Conservation (phyloP, 1,140 invertebrate genomes). For the Cecropterus lyciades region DNA sequence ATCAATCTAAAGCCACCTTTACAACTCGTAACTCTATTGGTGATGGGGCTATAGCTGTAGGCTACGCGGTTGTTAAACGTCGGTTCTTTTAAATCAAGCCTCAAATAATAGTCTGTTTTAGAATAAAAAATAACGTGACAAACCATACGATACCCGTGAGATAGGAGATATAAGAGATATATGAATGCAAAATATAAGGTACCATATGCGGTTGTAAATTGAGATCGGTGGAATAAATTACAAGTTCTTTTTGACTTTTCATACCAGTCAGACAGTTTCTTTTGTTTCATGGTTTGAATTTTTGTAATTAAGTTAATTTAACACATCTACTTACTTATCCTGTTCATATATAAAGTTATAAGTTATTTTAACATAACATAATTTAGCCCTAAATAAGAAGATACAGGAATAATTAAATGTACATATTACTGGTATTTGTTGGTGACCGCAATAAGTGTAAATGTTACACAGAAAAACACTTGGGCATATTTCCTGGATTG, state of each 20-base stretch:
- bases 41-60: slow-evolving; percentile 37
- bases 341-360: no score
- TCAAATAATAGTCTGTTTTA: slow-evolving; percentile 42
- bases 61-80: slow-evolving; percentile 38
- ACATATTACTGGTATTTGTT: no score
- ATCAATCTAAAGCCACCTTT: slow-evolving; percentile 29
- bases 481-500: no score
- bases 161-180: slow-evolving; percentile 22
- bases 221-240: slow-evolving; percentile 12
- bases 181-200: slow-evolving; percentile 34
- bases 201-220: slow-evolving; percentile 23
- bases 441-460: no score
- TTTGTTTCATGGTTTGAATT: no score
- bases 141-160: slow-evolving; percentile 30
- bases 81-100: slow-evolving; percentile 44
- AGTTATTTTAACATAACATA: no score
- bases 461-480: no score
- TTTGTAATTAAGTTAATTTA: no score
- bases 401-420: no score
- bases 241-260: slow-evolving; percentile 1
- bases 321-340: no score
- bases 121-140: slow-evolving; percentile 34
- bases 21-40: slow-evolving; percentile 38
- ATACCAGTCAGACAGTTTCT: no score
- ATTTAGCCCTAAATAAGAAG: no score